A percentile compares a stretch with the other conserved stretches of the same genome.
Conservation (phyloP, 1,140 invertebrate genomes). For the Eurosta solidaginis region DNA sequence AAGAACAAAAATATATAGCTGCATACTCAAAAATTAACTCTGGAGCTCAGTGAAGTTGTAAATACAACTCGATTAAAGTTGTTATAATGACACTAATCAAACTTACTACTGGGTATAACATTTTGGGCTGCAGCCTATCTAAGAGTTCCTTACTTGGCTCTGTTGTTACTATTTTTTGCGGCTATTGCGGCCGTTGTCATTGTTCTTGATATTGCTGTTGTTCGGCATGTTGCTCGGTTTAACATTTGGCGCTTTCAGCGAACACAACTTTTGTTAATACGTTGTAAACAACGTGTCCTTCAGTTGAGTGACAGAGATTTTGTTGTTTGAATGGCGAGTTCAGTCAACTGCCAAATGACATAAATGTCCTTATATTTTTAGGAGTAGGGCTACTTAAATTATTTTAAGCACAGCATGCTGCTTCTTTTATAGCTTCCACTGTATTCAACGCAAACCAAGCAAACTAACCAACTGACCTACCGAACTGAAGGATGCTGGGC, state of each 20-base stretch:
- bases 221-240: not conserved
- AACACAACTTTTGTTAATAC: too few relatives aligned
- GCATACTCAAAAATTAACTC: too few relatives aligned
- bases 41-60: too few relatives aligned
- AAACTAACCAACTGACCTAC: not conserved
- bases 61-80: too few relatives aligned
- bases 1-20: too few relatives aligned
- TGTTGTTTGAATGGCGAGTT: too few relatives aligned
- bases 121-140: not conserved
- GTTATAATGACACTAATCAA: not conserved
- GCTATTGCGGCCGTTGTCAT: not conserved
- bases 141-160: not conserved
- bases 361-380: not conserved
- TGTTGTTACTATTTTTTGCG: not conserved
- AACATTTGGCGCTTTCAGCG: too few relatives aligned
- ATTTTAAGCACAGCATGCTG: not conserved
- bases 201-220: conserved; percentile 18
- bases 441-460: not conserved
- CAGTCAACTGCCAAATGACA: not conserved
- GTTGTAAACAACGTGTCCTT: too few relatives aligned
- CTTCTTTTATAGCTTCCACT: conserved; percentile 8
- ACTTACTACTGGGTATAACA: not conserved
- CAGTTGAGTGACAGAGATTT: too few relatives aligned
- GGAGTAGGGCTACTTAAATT: too few relatives aligned
- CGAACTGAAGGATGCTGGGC: not conserved